phyloP scores from a whole-genome alignment of 2,888 invertebrate species.

The Agonopterix arenella region DNA sequence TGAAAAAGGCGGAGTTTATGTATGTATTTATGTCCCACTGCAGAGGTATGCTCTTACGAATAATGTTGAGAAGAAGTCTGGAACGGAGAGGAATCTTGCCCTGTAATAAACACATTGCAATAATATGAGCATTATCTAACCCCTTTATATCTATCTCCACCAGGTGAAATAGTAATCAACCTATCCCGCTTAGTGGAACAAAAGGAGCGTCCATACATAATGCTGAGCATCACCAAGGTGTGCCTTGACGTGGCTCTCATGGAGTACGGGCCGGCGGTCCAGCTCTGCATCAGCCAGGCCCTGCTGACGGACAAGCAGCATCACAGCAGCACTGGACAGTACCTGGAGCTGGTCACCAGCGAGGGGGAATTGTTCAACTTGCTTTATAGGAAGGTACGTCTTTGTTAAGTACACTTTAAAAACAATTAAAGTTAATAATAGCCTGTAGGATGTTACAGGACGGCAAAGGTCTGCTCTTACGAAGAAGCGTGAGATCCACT shows the following conservation, averaged over 20 bases:
- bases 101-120: too few species aligned
- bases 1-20: too few species aligned
- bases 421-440: too few species aligned
- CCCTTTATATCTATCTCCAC: not conserved
- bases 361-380: slow-evolving; percentile 82
- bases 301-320: slow-evolving; percentile 85
- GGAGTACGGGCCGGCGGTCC: slow-evolving; percentile 87
- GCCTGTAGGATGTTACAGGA: too few species aligned
- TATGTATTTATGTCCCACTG: too few species aligned
- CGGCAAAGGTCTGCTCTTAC: too few species aligned
- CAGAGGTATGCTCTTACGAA: too few species aligned
- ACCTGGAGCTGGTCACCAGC: slow-evolving; percentile 84
- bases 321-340: slow-evolving; percentile 84
- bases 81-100: too few species aligned
- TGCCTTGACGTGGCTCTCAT: slow-evolving; percentile 86
- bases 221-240: slow-evolving; percentile 81
- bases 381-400: slow-evolving; percentile 83
- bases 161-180: slow-evolving; percentile 79
- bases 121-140: not conserved
- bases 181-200: slow-evolving; percentile 80
- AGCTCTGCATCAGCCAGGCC: slow-evolving; percentile 66
- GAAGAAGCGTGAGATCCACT: too few species aligned
- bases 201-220: slow-evolving; percentile 84
- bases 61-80: too few species aligned
- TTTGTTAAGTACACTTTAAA: too few species aligned